Evolutionary conservation across 2,113 vertebrate species (phyloP).

Genomic region (Ceyx melanurus): DNA sequence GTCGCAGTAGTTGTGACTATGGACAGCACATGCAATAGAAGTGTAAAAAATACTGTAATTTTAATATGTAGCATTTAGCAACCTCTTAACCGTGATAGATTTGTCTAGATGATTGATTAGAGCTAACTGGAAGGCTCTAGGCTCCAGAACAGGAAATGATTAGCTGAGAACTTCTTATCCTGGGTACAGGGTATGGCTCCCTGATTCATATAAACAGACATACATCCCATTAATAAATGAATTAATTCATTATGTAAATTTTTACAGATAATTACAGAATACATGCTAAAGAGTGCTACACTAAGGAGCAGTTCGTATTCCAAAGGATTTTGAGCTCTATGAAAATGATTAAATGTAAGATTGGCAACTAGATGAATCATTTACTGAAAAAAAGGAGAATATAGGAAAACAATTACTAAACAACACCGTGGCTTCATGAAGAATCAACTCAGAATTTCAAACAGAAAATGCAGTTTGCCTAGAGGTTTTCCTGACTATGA

Average conservation of each 20-base stretch:
- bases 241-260: slow-evolving; percentile 12
- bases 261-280: slow-evolving; percentile 27
- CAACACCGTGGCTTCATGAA: background rate
- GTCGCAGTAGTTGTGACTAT: background rate
- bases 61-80: background rate
- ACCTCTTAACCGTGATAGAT: background rate
- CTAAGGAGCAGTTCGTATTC: background rate
- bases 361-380: background rate
- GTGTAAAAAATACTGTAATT: background rate
- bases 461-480: background rate
- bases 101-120: background rate
- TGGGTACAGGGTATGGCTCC: background rate
- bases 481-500: background rate
- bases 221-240: background rate
- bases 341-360: background rate
- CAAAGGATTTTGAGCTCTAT: background rate
- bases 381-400: slow-evolving; percentile 1
- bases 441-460: slow-evolving; percentile 19
- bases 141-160: background rate
- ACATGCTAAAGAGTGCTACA: background rate
- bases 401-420: background rate
- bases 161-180: background rate
- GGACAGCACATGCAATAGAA: background rate
- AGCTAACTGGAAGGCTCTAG: background rate
- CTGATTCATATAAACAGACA: background rate